Conservation (phyloP, 2,113 vertebrate genomes). For the Motacilla alba region DNA sequence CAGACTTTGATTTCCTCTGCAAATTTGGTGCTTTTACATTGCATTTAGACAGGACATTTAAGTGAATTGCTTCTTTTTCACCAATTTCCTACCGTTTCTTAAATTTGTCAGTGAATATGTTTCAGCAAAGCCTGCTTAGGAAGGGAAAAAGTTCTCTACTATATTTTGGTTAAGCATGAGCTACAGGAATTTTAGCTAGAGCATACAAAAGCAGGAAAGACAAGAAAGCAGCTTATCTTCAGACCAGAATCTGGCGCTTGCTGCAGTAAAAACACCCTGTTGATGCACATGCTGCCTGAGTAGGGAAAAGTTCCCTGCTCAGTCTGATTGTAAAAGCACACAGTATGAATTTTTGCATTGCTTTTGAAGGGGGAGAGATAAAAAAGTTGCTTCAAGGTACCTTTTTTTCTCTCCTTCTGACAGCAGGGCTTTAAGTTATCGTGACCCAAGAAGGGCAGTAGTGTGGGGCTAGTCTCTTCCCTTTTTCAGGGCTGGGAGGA, state of each 20-base stretch:
- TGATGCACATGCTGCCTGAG: background rate
- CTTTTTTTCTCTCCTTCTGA: background rate
- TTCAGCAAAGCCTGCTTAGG: slow-evolving; percentile 46
- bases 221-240: background rate
- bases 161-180: slow-evolving; percentile 2
- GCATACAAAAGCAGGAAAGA: background rate
- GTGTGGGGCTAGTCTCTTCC: background rate
- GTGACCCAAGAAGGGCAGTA: background rate
- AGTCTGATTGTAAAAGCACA: background rate
- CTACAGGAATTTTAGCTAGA: slow-evolving; percentile 11
- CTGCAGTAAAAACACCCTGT: background rate
- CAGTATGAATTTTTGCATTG: background rate
- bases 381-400: background rate
- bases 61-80: background rate
- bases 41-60: background rate
- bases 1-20: slow-evolving; percentile 25
- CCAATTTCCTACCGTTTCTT: background rate
- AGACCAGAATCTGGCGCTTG: background rate
- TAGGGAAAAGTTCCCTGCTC: background rate
- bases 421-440: background rate
- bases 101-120: background rate
- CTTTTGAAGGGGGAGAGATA: background rate
- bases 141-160: background rate
- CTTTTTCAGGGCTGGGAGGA: background rate
- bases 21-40: background rate